Percentiles rank a stretch among this genome's conserved stretches.
These are phyloP conservation scores for Rotaria macrura DNA, from an alignment of 2,888 invertebrate genomes.

Conservation along the genomic window DNA sequence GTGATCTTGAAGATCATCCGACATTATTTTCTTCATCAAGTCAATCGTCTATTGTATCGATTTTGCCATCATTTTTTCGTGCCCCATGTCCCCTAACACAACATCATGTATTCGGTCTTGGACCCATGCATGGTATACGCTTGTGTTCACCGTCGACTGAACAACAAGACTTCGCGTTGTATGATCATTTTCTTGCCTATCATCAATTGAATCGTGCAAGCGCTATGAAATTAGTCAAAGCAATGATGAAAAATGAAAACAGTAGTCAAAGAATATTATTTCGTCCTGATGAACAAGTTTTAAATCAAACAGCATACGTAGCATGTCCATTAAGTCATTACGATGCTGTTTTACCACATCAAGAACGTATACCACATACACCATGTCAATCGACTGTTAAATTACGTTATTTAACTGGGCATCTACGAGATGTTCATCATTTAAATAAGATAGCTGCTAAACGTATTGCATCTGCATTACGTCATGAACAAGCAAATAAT, in stretches of 20 bases:
- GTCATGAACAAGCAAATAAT: not conserved
- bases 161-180: not conserved
- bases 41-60: not conserved
- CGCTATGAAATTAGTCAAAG: not conserved
- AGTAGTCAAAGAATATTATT: not conserved
- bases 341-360: not conserved
- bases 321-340: not conserved
- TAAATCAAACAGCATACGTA: not conserved
- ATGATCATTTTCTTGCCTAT: not conserved
- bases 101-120: not conserved
- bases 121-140: not conserved
- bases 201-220: constrained; percentile 1
- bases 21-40: not conserved
- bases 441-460: not conserved
- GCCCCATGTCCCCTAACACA: not conserved
- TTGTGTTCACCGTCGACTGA: not conserved
- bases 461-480: not conserved
- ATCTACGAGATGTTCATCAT: not conserved
- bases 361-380: constrained; percentile 3
- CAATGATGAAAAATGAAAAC: constrained; percentile 1
- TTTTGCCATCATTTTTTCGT: not conserved
- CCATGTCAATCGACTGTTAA: not conserved
- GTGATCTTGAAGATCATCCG: not conserved
- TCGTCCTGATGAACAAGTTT: not conserved
- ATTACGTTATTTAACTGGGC: not conserved